Evolutionary conservation across 35 echinoderm and acorn worm species (phyloP), one percentile per base, ranked within the genome.

Genomic region (Ophiothrix spiculata): DNA sequence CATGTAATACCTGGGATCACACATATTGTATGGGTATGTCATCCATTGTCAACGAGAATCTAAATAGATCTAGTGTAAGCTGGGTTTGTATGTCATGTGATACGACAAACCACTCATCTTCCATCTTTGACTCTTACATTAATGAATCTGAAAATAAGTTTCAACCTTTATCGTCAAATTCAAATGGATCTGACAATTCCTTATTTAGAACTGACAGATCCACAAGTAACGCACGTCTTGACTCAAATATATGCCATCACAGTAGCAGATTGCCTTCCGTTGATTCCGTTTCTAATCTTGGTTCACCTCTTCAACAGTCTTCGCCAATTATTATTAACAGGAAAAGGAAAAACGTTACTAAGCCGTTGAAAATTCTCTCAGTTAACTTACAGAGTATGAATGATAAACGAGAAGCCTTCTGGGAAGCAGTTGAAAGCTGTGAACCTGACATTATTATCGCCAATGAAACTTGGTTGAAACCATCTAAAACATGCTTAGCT

Each of bases 21-120:
- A 84, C 56, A 13, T 46, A 84, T 35, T 73, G 82, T 38, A 84
- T 84, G 54, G 82, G 82, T 32, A 84, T 84, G 82, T 84, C 54
- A 34, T 73, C 33, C 16, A 33, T 56, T 21, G 37, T 38, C 1
- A 4, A 81, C 19, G 79, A 81, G 17, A 81, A 33, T 39, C 23
- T 77, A 8, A 81, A n/a, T 49, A 41, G 40, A 49, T 81, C 36
- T 3, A 41, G 40, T 40, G 38, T 81, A 4, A 23, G 35, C 35
- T 81, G 79, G 79, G 40, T 81, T 32, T 41, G 79, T 39, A 3
- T 17, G 1, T 10, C 36, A 21, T 73, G 56, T 74, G 56, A 84
- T 21, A 54, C 45, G 8, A 46, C 36, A 73, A 84, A 84, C 56
- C 82, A 84, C 33, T 84, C 82, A 0, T 35, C 32, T 10, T 84